Base-by-base conservation (phyloP, 2,797 vertebrate species). In the Hybognathus amarus region DNA sequence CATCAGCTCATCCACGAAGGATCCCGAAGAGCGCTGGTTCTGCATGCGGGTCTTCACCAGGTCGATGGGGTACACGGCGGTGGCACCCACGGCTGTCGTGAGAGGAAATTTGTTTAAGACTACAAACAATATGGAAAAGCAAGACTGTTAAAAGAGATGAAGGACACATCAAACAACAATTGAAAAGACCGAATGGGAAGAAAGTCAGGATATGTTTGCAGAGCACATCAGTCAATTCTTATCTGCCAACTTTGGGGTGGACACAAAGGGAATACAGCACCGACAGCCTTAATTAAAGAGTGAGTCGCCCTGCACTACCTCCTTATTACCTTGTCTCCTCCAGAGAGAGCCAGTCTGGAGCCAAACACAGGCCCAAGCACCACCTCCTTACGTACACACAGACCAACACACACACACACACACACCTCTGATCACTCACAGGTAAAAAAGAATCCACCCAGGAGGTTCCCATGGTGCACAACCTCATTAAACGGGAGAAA, bases 1-100 rank as follows among this genome's bases (percentile, higher is more conserved):
- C 96, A 97, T 96, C 64, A 97, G 93, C 86, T 97, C 96, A 79
- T 94, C 96, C 79, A 96, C 94, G 63, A 96, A 95, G 36, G 95
- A 96, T 24, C 95, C 95, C 2, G 94, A 94, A 5, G 94, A 95
- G 47, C 95, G 92, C 66, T 96, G 95, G 89, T 96, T 96, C 91
- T 96, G 95, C 95, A 95, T 95, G 67, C 94, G 93, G n/a, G 95
- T 96, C 91, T 96, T 96, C 54, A 96, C 95, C 83, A 96, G 89
- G 89, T 96, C 95, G 4, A 96, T 95, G 27, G 95, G 95, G 87
- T 96, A 95, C 22, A 96, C 95, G 0, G 95, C 94, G 27, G 95
- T 96, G 77, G 95, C 95, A 69, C 95, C 95, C 59, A 95, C 94
- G 84, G 95, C 95, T 96, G 83, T 77, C 92, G 17, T 67, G 42